These are phyloP conservation scores for Perca flavescens DNA, from an alignment of 2,113 vertebrate genomes.

Conservation along the genomic window DNA sequence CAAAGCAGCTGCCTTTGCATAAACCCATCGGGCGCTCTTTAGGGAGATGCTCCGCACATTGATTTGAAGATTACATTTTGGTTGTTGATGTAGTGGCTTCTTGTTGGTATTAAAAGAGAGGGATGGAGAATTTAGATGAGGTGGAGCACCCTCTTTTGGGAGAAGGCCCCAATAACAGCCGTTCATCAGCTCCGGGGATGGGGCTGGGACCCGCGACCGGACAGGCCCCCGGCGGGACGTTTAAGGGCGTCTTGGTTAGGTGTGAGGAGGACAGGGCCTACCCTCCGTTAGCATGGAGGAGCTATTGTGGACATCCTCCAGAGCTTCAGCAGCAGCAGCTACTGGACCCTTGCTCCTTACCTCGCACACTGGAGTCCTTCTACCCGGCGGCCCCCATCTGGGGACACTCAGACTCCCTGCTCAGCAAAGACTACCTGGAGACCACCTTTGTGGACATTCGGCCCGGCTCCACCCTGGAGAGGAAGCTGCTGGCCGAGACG, in stretches of 20 bases:
- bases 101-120: constrained; percentile 39
- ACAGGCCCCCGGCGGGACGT: constrained; percentile 56
- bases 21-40: constrained; percentile 45
- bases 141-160: constrained; percentile 85
- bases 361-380: constrained; percentile 79
- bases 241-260: constrained; percentile 79
- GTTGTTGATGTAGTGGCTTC: constrained; percentile 65
- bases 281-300: constrained; percentile 79
- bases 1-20: constrained; percentile 62
- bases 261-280: constrained; percentile 82
- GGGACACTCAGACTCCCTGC: constrained; percentile 79
- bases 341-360: constrained; percentile 83
- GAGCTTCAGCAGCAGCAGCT: constrained; percentile 82
- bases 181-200: constrained; percentile 8
- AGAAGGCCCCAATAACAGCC: constrained; percentile 64
- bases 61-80: constrained; percentile 59
- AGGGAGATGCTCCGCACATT: constrained; percentile 38
- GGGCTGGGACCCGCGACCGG: constrained; percentile 37
- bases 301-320: constrained; percentile 75
- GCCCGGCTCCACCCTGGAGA: constrained; percentile 81
- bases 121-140: constrained; percentile 83
- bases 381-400: constrained; percentile 81
- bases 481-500: constrained; percentile 82
- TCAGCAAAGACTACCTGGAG: constrained; percentile 86
- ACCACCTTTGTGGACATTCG: constrained; percentile 87